These are phyloP conservation scores for Pteropus alecto DNA, from an alignment of 2,113 vertebrate genomes.

Conservation along the genomic window DNA sequence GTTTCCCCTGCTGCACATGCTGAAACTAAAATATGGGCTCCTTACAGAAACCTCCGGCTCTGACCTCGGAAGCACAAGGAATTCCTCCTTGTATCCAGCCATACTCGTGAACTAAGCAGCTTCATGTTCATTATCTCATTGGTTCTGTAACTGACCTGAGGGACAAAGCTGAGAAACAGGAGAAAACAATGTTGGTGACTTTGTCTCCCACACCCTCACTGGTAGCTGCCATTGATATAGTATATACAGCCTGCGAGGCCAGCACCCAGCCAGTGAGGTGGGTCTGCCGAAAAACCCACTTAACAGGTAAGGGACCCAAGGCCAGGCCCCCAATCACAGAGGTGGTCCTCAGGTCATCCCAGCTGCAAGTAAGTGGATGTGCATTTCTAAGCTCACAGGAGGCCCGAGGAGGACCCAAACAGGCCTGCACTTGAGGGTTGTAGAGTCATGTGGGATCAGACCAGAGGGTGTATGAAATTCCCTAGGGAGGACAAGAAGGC, in stretches of 20 bases:
- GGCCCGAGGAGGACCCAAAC: neutral
- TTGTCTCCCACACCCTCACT: neutral
- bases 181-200: neutral
- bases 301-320: neutral
- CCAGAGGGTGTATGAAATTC: too few species aligned
- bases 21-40: neutral
- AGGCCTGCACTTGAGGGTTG: neutral
- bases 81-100: neutral
- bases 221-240: too few species aligned
- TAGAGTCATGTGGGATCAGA: neutral
- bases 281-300: neutral
- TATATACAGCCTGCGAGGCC: neutral
- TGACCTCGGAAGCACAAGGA: neutral
- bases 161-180: neutral
- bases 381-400: neutral
- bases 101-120: rapidly evolving
- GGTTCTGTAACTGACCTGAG: neutral
- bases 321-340: neutral
- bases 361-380: neutral
- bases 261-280: neutral
- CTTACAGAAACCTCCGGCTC: neutral
- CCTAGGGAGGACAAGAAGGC: neutral
- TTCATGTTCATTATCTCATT: neutral
- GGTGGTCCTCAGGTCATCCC: neutral
- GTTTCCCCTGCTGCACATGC: neutral